Evolutionary conservation across 2,113 vertebrate species (phyloP).

Genomic region (Sylvia atricapilla): DNA sequence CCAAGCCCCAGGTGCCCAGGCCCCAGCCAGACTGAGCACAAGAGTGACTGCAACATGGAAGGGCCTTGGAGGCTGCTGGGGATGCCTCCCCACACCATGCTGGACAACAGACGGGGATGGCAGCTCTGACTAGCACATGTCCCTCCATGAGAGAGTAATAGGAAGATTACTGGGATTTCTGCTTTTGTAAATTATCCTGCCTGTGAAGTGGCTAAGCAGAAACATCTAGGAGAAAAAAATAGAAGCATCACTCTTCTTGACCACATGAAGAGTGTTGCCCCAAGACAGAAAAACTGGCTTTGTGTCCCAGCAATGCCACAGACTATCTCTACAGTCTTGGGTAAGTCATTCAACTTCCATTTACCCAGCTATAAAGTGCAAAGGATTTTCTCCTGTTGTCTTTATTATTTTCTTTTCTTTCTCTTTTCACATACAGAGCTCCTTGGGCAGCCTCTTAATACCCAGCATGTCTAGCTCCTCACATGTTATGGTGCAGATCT

Average conservation of each 20-base stretch:
- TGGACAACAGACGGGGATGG: background rate
- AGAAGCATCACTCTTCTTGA: background rate
- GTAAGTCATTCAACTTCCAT: background rate
- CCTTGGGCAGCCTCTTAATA: background rate
- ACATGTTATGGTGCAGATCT: background rate
- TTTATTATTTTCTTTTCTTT: background rate
- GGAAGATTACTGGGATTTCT: background rate
- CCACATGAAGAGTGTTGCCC: background rate
- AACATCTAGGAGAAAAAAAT: background rate
- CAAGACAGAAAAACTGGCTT: background rate
- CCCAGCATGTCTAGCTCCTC: background rate
- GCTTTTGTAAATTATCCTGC: background rate
- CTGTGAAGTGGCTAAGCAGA: background rate
- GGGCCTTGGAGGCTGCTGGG: background rate
- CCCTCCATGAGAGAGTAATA: background rate
- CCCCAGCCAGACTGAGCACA: background rate
- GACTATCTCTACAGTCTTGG: background rate
- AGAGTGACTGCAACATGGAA: background rate
- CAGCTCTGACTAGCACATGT: rapidly evolving
- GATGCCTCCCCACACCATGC: background rate
- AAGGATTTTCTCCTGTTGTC: background rate
- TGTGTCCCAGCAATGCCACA: background rate
- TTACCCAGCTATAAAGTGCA: background rate
- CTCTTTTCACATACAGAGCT: background rate
- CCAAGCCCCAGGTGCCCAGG: rapidly evolving